These are phyloP conservation scores for Ypsolopha scabrella DNA, from an alignment of 2,888 invertebrate genomes.

Conservation along the genomic window DNA sequence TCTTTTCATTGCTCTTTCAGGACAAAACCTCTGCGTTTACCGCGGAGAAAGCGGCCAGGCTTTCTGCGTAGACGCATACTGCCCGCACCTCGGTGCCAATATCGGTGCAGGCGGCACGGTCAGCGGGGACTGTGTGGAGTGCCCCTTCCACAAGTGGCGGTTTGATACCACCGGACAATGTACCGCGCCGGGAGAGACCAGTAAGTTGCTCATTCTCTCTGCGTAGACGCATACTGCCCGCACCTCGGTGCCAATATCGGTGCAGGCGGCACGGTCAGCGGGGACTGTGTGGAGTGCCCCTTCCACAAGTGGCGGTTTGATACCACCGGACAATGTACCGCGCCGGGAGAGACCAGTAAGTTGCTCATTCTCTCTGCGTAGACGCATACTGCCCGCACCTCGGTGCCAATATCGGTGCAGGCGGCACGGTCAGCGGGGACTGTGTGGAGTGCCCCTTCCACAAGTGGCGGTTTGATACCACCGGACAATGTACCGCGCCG, in stretches of 20 bases:
- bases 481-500: no score
- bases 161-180: slow-evolving; percentile 84
- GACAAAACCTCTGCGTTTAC: slow-evolving; percentile 78
- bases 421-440: no score
- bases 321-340: no score
- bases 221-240: slow-evolving; percentile 90
- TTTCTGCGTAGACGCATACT: slow-evolving; percentile 85
- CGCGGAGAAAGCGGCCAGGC: slow-evolving; percentile 73
- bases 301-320: no score
- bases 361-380: no score
- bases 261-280: not conserved
- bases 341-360: no score
- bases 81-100: slow-evolving; percentile 92
- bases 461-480: no score
- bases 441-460: no score
- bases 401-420: no score
- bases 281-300: not conserved
- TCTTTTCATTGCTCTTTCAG: slow-evolving; percentile 33
- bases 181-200: slow-evolving; percentile 69
- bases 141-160: slow-evolving; percentile 91
- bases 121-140: slow-evolving; percentile 81
- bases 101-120: slow-evolving; percentile 85
- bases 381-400: no score
- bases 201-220: slow-evolving; percentile 50
- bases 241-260: slow-evolving; percentile 77